These are phyloP conservation scores for Caradrina clavipalpis DNA, from an alignment of 2,888 invertebrate genomes.

Conservation along the genomic window DNA sequence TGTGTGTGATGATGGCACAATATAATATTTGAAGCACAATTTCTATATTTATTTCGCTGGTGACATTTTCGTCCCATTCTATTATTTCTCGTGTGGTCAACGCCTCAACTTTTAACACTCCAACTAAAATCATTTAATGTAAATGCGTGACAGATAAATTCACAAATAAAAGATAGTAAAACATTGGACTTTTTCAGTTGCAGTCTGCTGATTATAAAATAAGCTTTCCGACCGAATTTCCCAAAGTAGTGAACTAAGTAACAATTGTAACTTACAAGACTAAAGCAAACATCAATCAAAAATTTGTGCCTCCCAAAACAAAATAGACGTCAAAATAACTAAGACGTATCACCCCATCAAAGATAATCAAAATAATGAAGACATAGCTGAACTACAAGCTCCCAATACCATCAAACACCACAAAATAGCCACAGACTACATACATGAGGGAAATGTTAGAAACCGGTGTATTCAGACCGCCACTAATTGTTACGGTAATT, in stretches of 20 bases:
- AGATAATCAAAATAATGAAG: constrained; percentile 12
- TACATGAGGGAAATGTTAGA: constrained; percentile 60
- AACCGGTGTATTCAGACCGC: constrained; percentile 84
- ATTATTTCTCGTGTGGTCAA: too few relatives aligned
- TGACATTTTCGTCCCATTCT: too few relatives aligned
- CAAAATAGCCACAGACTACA: constrained; percentile 34
- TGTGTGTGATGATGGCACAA: too few relatives aligned
- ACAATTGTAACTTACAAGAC: neutral
- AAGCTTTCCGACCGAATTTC: too few relatives aligned
- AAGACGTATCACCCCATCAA: neutral
- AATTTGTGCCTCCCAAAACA: neutral
- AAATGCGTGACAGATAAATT: too few relatives aligned
- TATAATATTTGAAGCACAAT: too few relatives aligned
- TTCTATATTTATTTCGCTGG: too few relatives aligned
- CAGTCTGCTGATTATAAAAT: neutral
- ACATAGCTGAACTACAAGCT: constrained; percentile 15
- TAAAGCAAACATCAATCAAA: neutral
- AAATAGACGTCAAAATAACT: neutral
- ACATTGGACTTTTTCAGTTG: too few relatives aligned
- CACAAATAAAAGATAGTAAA: too few relatives aligned
- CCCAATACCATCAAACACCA: constrained; percentile 29
- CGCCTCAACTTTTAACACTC: too few relatives aligned
- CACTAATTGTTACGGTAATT: constrained; percentile 88
- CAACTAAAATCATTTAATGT: too few relatives aligned
- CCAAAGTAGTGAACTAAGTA: neutral